Base-by-base conservation (phyloP, 2,888 invertebrate species). In the Heliconius sara region DNA sequence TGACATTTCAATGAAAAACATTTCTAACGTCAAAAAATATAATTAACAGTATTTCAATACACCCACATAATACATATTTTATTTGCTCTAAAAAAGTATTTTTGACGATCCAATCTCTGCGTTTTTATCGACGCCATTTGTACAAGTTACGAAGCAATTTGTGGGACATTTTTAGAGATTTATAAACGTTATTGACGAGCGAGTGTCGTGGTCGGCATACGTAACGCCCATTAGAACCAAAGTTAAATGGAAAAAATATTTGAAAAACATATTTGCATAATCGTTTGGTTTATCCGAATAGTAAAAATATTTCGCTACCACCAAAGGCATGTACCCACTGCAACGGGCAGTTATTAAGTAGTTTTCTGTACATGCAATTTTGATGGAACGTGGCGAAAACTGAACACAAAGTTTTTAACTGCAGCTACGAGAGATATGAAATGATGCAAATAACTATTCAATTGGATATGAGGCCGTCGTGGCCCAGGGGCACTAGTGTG, bases 91-190 rank as follows among this genome's bases (percentile, higher is more conserved):
- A 25, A 73, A 60, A 60, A 34, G 22, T n/a, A 73, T 60, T 60
- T 30, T 73, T 73, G 73, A 73, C 9, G 57, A 74, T 34, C 57
- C n/a, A 73, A 78, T 70, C 65, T 65, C 72, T 73, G 52, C 19
- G 81, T 72, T 81, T 81, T 77, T 78, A 80, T 78, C 80, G 78
- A 73, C 65, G 68, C 73, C 76, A 81, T 81, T 81, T 80, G 75
- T 81, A 78, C 72, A 27, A 79, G 76, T 79, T 76, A 74, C 70
- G 25, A 52, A 70, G 80, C 68, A 81, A 78, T 77, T 80, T 79
- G 77, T 52, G 68, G 76, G 72, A 65, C 78, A 72, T 76, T 78
- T 79, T 76, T 72, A 76, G 77, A 79, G 79, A 78, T 78, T 80
- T 80, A 80, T 80, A 74, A 76, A 43, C 80, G 71, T 70, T 75